Base-by-base conservation (phyloP, 2,113 vertebrate genomes). In the Nipponia nippon region DNA sequence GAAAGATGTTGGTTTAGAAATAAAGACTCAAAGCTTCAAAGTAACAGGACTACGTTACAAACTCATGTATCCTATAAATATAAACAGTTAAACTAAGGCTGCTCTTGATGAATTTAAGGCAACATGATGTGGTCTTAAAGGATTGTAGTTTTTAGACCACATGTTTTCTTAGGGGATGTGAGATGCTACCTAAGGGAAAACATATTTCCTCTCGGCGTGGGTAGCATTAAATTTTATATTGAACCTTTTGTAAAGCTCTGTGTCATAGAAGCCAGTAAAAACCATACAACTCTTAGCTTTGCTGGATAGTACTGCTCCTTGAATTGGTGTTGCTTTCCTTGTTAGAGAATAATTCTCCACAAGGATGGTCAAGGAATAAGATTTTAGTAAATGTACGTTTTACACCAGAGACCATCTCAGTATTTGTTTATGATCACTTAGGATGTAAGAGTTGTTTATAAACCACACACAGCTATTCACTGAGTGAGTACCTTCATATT, bases 181-280 rank as follows among this genome's bases (percentile, higher is more conserved):
- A 91, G 90, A 92, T 81, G 38, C 55, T 92, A 50, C 83, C 72
- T 81, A 71, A 75, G 86, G 83, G 79, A 96, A 90, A 96, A 93
- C 11, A 8, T 62, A 92, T 89, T 94, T 96, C 92, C 92, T 95
- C 86, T 87, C 8, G 20, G 86, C 11, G 44, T 95, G 94, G 88
- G 92, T 95, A 92, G 88, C 50, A 42, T 46, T 75, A 46, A 10
- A 44, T 72, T 91, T 94, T 87, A 76, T 53, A 84, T 6, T 58
- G 50, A 85, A 73, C 7, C 36, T 80, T 93, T 90, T 76, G 36
- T 80, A 53, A 76, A 91, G 30, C 34, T 87, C 44, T 94, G 38
- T 87, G 38, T 34, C 3, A 2, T 29, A 87, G 36, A 94, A 53
- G 49, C 25, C 53, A 87, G 65, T 40, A 38, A 63, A 83, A 61